Base-by-base conservation (phyloP, 2,113 vertebrate species). In the Mugil cephalus region DNA sequence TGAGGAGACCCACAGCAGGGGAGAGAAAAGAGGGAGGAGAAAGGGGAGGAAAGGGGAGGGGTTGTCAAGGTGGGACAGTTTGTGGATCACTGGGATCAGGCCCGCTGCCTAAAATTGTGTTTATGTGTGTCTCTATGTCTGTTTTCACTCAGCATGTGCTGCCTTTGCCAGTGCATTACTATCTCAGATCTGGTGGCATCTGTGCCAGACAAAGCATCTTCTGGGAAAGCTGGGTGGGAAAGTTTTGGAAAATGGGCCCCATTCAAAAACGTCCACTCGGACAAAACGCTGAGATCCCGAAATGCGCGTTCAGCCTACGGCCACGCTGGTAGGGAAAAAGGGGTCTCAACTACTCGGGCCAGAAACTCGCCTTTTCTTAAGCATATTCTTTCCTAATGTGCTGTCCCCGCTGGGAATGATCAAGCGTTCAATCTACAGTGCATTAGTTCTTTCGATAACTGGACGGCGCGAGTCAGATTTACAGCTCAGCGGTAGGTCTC, bases 1-100 rank as follows among this genome's bases (percentile, higher is more conserved):
- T 77, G 89, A 90, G 89, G 84, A 92, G 92, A 90, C 82, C 80
- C 89, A 87, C 88, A 92, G 89, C 87, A 85, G 90, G 90, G 87
- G 89, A 90, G 90, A 91, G 80, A 85, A 84, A 87, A 85, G 70
- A 72, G 72, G 84, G 80, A 88, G 79, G 87, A 72, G 78, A 82
- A 74, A 74, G 79, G 79, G 74, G 80, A 60, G 68, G 65, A 54
- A 65, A 75, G 65, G 83, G 76, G 83, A 76, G 78, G 83, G 79
- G 84, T 77, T 81, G 78, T 89, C 84, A 93, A 91, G 90, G 89
- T 91, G 86, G 89, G 89, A 91, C 87, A 83, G 82, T 90, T 87
- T 88, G 85, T 71, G 79, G 75, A 88, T 86, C 79, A 73, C 50
- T 79, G 80, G 67, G 85, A 91, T 90, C 82, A 87, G 60, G 72